Conservation (phyloP, 2,797 vertebrate genomes). For the Catamblyrhynchus diadema region DNA sequence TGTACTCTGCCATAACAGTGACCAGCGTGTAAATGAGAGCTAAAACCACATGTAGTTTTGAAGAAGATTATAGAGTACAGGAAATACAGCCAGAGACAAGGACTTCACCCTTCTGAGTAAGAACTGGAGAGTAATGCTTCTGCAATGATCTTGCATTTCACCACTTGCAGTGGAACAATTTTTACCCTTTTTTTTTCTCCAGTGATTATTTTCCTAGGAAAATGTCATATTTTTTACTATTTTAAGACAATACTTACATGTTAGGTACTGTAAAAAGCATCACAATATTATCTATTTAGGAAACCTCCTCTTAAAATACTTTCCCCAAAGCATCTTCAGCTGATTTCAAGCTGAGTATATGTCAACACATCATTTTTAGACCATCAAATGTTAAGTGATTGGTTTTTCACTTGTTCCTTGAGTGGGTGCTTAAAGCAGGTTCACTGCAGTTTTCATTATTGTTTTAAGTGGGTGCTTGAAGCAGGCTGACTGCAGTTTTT, state of each 20-base stretch:
- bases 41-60: background rate
- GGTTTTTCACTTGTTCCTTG: background rate
- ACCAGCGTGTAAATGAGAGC: background rate
- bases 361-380: background rate
- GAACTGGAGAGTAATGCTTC: background rate
- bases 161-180: background rate
- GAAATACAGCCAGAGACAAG: background rate
- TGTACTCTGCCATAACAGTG: background rate
- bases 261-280: background rate
- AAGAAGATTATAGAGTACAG: background rate
- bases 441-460: background rate
- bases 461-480: background rate
- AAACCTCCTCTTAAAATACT: background rate
- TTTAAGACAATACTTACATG: background rate
- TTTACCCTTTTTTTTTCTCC: accelerated
- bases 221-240: background rate
- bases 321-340: background rate
- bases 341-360: background rate
- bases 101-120: background rate
- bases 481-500: background rate
- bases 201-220: background rate
- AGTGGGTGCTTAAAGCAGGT: background rate
- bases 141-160: background rate
- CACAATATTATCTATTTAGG: background rate
- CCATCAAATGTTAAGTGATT: background rate